Evolutionary conservation across 2,797 vertebrate genomes (phyloP).

Genomic region (Vipera ursinii): DNA sequence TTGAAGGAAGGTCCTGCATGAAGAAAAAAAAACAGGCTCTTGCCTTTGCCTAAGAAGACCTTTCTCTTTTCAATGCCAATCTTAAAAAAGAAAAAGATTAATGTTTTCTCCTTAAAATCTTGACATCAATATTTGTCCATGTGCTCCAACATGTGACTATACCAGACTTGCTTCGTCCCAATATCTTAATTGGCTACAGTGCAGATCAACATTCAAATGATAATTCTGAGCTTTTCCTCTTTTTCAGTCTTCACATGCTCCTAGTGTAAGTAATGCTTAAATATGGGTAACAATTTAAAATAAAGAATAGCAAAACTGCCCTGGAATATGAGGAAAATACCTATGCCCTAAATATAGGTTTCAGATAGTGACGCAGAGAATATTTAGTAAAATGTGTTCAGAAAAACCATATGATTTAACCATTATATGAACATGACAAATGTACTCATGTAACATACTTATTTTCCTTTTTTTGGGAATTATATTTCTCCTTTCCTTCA

Average conservation of each 20-base stretch:
- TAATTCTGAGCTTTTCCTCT: background rate
- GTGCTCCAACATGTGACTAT: background rate
- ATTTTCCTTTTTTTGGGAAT: background rate
- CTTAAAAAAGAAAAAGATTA: background rate
- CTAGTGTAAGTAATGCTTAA: background rate
- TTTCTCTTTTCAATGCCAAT: background rate
- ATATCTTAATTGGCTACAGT: background rate
- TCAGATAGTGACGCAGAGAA: background rate
- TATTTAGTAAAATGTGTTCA: background rate
- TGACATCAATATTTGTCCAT: background rate
- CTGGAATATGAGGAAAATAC: background rate
- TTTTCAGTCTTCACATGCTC: background rate
- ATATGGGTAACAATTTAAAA: background rate
- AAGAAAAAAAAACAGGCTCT: background rate
- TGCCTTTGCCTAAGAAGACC: background rate
- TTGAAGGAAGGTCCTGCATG: background rate
- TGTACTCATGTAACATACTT: background rate
- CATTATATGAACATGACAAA: background rate
- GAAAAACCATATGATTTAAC: background rate
- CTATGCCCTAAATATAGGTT: background rate
- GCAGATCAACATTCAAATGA: background rate
- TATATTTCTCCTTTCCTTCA: background rate
- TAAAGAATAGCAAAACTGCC: background rate
- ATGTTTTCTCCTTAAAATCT: background rate
- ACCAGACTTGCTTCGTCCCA: background rate